Evolutionary conservation across 1,140 invertebrate species (phyloP), one percentile per base, ranked within the genome.

Genomic region (Temnothorax nylanderi): DNA sequence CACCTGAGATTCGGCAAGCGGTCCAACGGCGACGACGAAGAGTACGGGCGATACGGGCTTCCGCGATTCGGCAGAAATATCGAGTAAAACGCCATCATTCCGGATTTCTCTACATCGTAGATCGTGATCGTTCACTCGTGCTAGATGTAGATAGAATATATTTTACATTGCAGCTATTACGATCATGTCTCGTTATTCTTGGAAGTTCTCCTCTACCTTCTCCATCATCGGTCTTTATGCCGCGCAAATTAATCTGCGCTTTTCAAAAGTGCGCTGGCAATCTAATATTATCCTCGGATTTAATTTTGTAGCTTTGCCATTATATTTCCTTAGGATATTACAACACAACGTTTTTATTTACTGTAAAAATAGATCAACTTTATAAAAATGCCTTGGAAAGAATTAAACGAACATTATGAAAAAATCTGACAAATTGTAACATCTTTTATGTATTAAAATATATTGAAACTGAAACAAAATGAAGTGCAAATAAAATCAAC

Each of bases 1-100:
- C 97, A 97, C 91, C 95, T 97, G 93, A 94, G 97, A 89, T 97
- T 97, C 90, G 97, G 97, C 18, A 95, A 96, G 65, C 80, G 88
- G 72, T 41, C 87, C 71, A 87, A 41, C 21, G 34, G 34, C 10
- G 18, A 64, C 2, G 21, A 54, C 13, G 65, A 21, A 16, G 56
- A 75, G 10, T 84, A 74, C 32, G 80, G 74, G n/a, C 60, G 26
- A 26, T 26, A 65, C n/a, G n/a, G n/a, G n/a, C n/a, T n/a, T 32
- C 10, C 11, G 60, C 74, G 82, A 78, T 54, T 85, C 21, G 41
- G 72, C 74, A 77, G 34, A 54, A 85, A 77, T n/a, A 65, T 41
- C 21, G 60, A 85, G 13, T 84, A 74, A 75, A 74, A 75, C 37
- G 32, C 13, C 18, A 60, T 8, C 18, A 67, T 13, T 26, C 18